Evolutionary conservation across 2,888 invertebrate genomes (phyloP).

Genomic region (Clostera curtula): DNA sequence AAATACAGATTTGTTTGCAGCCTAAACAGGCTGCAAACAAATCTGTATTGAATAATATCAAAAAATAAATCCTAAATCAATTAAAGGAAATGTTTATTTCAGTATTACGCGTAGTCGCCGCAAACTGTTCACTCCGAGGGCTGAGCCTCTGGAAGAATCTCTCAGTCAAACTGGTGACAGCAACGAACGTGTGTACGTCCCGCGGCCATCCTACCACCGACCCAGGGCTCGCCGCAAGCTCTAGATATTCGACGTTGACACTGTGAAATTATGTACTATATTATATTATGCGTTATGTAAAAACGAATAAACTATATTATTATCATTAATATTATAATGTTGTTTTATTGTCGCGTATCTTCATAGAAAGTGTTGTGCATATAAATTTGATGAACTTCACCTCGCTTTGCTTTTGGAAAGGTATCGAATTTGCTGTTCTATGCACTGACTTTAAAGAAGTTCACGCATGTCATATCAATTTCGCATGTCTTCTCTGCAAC

Average conservation of each 20-base stretch:
- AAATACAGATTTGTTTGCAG: no score
- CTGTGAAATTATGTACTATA: neutral
- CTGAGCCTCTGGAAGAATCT: constrained; percentile 57
- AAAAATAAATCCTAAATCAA: neutral
- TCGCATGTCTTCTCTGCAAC: no score
- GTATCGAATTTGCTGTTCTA: no score
- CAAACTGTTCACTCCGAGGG: constrained; percentile 63
- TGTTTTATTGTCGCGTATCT: no score
- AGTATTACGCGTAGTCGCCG: constrained; percentile 57
- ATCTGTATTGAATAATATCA: neutral
- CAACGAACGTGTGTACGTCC: constrained; percentile 43
- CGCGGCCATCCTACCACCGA: constrained; percentile 58
- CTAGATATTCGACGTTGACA: constrained; percentile 9
- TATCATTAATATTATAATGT: constrained; percentile 7
- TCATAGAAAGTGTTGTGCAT: no score
- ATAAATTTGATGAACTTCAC: no score
- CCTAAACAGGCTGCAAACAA: no score
- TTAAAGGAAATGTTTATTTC: constrained; percentile 6
- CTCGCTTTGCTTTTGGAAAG: no score
- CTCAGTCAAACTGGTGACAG: constrained; percentile 35
- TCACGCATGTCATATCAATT: no score
- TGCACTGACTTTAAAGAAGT: no score
- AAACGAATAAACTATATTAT: neutral
- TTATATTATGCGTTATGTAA: no score
- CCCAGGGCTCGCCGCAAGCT: constrained; percentile 51